Percentiles rank a stretch among this genome's conserved stretches.
phyloP scores from a whole-genome alignment of 2,888 invertebrate genomes.

The Tinea pellionella region DNA sequence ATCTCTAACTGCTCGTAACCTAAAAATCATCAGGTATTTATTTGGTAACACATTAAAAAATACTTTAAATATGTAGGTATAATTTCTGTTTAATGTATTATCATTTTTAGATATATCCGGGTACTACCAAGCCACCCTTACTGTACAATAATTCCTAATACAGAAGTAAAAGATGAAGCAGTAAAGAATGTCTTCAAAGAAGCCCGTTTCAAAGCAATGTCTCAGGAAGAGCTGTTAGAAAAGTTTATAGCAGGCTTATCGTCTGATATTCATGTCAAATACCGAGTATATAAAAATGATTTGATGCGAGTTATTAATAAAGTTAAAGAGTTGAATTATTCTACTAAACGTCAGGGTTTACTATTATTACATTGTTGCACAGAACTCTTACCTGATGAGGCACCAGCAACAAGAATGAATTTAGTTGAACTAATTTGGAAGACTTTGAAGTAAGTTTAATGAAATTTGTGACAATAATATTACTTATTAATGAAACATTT shows the following conservation, averaged over 20 bases:
- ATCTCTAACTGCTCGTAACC: neutral
- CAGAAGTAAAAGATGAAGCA: neutral
- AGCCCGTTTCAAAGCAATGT: neutral
- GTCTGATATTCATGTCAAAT: constrained; percentile 49
- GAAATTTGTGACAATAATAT: neutral
- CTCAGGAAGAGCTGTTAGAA: constrained; percentile 42
- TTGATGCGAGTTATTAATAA: constrained; percentile 40
- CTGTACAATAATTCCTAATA: neutral
- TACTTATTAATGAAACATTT: no score
- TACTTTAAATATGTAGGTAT: neutral
- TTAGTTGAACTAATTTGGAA: constrained; percentile 68
- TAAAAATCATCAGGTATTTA: neutral
- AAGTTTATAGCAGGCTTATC: constrained; percentile 46
- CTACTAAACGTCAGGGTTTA: constrained; percentile 51
- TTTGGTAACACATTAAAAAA: neutral
- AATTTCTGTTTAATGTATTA: neutral
- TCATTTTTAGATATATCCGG: neutral
- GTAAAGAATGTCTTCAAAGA: neutral
- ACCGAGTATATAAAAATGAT: constrained; percentile 59
- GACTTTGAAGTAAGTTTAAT: constrained; percentile 46
- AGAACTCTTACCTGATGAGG: constrained; percentile 63
- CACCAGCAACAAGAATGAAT: constrained; percentile 46
- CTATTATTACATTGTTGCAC: constrained; percentile 68
- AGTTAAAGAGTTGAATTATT: constrained; percentile 45
- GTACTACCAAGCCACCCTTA: neutral